A percentile compares a stretch with the other conserved stretches of the same genome.
Conservation (phyloP, 2,113 vertebrate species). For the Deroptyus accipitrinus region DNA sequence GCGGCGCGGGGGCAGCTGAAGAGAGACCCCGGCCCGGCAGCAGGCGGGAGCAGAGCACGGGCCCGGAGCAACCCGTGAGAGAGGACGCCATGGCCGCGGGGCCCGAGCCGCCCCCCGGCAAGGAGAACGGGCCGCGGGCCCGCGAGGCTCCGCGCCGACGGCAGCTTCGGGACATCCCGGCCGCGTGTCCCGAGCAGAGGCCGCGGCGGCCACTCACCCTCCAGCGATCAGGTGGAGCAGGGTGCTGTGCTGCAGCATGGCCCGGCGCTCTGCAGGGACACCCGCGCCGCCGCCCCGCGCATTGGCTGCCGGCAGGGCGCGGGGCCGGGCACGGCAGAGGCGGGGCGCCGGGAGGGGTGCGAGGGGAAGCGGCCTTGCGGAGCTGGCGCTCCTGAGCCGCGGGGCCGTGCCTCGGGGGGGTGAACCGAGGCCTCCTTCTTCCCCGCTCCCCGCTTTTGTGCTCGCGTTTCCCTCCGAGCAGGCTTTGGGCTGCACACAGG, state of each 20-base stretch:
- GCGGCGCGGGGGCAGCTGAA: background rate
- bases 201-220: conserved; percentile 32
- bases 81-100: too few relatives aligned
- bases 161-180: too few relatives aligned
- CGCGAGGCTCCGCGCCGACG: background rate
- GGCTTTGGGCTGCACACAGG: rapidly evolving
- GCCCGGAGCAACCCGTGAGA: background rate
- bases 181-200: background rate
- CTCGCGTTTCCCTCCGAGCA: rapidly evolving
- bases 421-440: background rate
- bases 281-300: background rate
- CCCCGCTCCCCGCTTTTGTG: background rate
- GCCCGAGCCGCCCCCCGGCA: too few relatives aligned
- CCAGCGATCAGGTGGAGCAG: conserved; percentile 39
- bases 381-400: too few relatives aligned
- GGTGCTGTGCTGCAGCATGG: background rate
- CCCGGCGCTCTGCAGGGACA: background rate
- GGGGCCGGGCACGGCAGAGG: background rate
- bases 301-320: background rate
- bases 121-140: background rate
- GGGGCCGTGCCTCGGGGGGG: background rate
- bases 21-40: too few relatives aligned
- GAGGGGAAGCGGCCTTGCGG: rapidly evolving
- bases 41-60: too few relatives aligned
- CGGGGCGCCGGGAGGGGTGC: background rate